phyloP scores from a whole-genome alignment of 2,113 vertebrate genomes.

The Dromaius novaehollandiae region DNA sequence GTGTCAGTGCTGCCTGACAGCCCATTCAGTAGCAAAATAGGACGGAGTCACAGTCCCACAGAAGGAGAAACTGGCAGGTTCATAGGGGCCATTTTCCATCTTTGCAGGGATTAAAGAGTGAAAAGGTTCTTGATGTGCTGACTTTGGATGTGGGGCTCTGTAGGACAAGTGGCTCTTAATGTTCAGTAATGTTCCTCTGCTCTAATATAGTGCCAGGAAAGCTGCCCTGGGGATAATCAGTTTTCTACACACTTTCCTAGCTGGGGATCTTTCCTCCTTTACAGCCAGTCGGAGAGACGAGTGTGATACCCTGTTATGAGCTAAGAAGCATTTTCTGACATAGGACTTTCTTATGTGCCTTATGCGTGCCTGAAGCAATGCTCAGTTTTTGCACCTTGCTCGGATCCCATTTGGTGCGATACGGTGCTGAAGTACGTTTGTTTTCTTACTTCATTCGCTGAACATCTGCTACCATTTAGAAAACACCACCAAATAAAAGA shows the following conservation, averaged over 20 bases:
- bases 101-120: background rate
- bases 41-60: background rate
- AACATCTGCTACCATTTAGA: background rate
- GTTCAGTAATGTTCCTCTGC: background rate
- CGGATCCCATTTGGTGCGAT: accelerated
- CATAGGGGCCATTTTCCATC: background rate
- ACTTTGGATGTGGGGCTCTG: background rate
- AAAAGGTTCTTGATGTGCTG: background rate
- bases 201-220: background rate
- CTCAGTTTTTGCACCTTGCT: background rate
- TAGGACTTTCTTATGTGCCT: background rate
- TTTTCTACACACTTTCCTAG: background rate
- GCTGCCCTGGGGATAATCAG: background rate
- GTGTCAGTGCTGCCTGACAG: background rate
- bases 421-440: background rate
- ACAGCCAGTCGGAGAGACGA: background rate
- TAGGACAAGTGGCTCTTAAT: background rate
- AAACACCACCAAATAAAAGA: background rate
- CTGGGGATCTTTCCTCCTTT: background rate
- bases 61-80: background rate
- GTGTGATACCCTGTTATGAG: background rate
- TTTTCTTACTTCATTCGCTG: background rate
- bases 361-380: background rate
- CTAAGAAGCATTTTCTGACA: background rate
- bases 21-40: background rate